Evolutionary conservation across 2,888 invertebrate genomes (phyloP).

Genomic region (Leucania comma): DNA sequence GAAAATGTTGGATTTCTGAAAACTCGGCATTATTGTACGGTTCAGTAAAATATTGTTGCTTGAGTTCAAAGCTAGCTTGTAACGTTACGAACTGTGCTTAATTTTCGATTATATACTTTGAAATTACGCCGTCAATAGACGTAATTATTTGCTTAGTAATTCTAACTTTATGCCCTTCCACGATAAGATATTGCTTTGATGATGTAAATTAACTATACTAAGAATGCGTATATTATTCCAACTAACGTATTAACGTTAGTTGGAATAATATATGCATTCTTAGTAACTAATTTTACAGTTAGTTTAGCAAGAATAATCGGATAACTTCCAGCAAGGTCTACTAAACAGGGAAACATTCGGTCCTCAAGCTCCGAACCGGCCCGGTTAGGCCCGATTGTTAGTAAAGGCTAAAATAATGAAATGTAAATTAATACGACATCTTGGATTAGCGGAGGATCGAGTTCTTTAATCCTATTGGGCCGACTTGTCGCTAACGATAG

Average conservation of each 20-base stretch:
- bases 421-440: conserved; percentile 83
- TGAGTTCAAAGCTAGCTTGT: conserved; percentile 14
- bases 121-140: conserved; percentile 35
- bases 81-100: conserved; percentile 21
- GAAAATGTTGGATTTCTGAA: conserved; percentile 25
- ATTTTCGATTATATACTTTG: conserved; percentile 45
- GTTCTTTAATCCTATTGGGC: conserved; percentile 77
- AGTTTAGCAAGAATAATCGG: conserved; percentile 37
- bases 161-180: conserved; percentile 38
- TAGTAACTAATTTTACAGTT: too few relatives aligned
- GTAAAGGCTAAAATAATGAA: conserved; percentile 74
- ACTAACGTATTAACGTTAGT: conserved; percentile 6
- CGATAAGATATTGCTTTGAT: conserved; percentile 50
- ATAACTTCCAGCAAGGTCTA: conserved; percentile 35
- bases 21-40: conserved; percentile 21
- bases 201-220: conserved; percentile 32
- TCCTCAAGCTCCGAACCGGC: conserved; percentile 47
- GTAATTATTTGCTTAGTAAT: conserved; percentile 43
- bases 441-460: conserved; percentile 75
- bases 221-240: conserved; percentile 18
- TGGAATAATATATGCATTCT: too few relatives aligned
- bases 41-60: conserved; percentile 14
- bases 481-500: conserved; percentile 74
- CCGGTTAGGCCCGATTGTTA: conserved; percentile 50
- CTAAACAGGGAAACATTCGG: conserved; percentile 47